A percentile compares a stretch with the other conserved stretches of the same genome.
These are phyloP conservation scores for Philantomba maxwellii DNA, from an alignment of 2,113 vertebrate species.

Conservation along the genomic window DNA sequence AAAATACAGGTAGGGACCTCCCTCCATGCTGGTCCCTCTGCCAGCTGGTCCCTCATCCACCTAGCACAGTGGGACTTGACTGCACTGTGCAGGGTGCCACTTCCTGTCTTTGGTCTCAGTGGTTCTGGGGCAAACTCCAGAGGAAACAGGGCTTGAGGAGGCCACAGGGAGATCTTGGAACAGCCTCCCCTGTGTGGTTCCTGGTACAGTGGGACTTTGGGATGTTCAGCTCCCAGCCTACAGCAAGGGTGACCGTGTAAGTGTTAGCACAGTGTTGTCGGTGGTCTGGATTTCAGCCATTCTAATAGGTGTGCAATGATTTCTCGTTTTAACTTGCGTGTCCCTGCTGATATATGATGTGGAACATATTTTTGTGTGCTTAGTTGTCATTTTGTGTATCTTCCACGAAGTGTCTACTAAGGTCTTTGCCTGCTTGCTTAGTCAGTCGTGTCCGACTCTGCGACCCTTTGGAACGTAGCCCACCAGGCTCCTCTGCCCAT, in stretches of 20 bases:
- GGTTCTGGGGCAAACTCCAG: not conserved
- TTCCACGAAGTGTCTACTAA: not conserved
- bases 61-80: not conserved
- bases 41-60: not conserved
- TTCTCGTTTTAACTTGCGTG: not conserved
- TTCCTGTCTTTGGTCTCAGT: not conserved
- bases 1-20: not conserved
- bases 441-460: not conserved
- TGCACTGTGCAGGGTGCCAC: not conserved
- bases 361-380: not conserved
- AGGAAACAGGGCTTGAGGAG: not conserved
- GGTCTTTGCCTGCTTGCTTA: not conserved
- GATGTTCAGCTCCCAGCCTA: not conserved
- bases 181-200: not conserved
- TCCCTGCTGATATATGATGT: not conserved
- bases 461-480: fast-evolving
- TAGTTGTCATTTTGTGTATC: not conserved
- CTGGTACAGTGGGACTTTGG: not conserved
- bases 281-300: not conserved
- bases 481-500: not conserved
- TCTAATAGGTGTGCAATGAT: not conserved
- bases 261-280: fast-evolving
- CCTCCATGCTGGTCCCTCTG: not conserved
- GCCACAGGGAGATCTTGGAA: not conserved
- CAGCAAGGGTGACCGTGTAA: too few species aligned